Evolutionary conservation across 2,797 vertebrate genomes (phyloP).

Genomic region (Hemitrygon akajei): DNA sequence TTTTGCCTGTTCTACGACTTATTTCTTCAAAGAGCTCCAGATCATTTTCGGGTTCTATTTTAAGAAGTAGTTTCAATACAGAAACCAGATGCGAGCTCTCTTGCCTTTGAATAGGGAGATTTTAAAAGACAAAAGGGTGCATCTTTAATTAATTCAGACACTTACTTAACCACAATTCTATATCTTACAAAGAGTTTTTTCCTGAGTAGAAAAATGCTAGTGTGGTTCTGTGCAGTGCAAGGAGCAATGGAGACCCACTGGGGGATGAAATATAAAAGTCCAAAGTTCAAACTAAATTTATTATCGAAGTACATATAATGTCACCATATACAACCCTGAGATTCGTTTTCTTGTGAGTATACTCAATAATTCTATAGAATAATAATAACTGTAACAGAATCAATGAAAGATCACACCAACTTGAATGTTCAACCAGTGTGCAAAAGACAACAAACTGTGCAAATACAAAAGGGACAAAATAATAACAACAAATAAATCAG

Average conservation of each 20-base stretch:
- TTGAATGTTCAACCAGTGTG: too few relatives aligned
- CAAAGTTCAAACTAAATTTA: too few relatives aligned
- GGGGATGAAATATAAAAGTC: not conserved
- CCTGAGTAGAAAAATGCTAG: not conserved
- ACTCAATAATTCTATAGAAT: too few relatives aligned
- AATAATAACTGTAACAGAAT: too few relatives aligned
- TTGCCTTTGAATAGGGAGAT: not conserved
- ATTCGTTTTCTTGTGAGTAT: too few relatives aligned
- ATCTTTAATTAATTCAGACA: not conserved
- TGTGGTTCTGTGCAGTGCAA: not conserved
- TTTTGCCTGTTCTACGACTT: slow-evolving; percentile 3
- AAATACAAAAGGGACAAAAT: too few relatives aligned
- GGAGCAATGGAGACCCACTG: not conserved
- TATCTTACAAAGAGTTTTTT: not conserved
- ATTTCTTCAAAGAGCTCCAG: slow-evolving; percentile 22
- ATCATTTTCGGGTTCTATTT: slow-evolving; percentile 23
- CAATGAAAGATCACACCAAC: too few relatives aligned
- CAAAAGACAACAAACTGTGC: too few relatives aligned
- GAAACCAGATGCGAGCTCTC: not conserved
- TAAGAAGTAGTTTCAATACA: not conserved
- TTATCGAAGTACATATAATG: too few relatives aligned
- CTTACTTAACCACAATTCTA: not conserved
- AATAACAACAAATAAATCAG: too few relatives aligned
- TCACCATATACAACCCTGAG: too few relatives aligned
- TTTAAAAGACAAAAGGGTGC: not conserved